Base-by-base conservation (phyloP, 2,113 vertebrate species). In the Leptocoma aspasia region DNA sequence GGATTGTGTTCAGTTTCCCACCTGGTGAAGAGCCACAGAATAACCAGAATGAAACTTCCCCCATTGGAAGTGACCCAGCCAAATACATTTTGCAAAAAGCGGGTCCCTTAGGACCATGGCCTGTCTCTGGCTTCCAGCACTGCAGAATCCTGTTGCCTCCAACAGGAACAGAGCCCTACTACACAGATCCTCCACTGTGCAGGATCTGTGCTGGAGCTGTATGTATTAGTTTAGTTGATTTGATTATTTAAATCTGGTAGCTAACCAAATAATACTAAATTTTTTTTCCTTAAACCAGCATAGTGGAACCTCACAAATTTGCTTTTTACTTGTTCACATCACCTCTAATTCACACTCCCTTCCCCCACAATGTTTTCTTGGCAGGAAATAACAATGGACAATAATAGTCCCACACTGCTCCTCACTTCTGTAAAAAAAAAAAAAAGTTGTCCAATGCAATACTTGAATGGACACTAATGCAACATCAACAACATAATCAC, bases 161-260 rank as follows among this genome's bases (percentile, higher is more conserved):
- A 86, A 17, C 13, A 59, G 85, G 77, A 94, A 14, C 50, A 93
- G 78, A 82, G 66, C 72, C 91, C 79, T 47, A 5, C 72, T 56
- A 45, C 57, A 61, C n/a, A 69, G 57, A 83, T 26, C 70, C 81
- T 76, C 71, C n/a, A 16, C 47, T 81, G 27, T 54, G 41, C 81
- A 96, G 92, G 60, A 60, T 50, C 71, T 85, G 54, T 78, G 82
- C 66, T 72, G 57, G 60, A 90, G 50, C 41, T 94, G 85, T 82
- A 95, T 66, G 33, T 86, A 88, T 83, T 95, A 95, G 91, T 77
- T 80, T 95, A 91, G 89, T 45, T 75, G 50, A 78, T 89, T 45
- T 87, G 59, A 93, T 87, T 94, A 88, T 97, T 97, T 96, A 90
- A 95, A 89, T 94, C 71, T 88, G 86, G 60, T 82, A 89, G 84